Conservation (phyloP, 2,888 invertebrate species). For the Agrochola lychnidis region DNA sequence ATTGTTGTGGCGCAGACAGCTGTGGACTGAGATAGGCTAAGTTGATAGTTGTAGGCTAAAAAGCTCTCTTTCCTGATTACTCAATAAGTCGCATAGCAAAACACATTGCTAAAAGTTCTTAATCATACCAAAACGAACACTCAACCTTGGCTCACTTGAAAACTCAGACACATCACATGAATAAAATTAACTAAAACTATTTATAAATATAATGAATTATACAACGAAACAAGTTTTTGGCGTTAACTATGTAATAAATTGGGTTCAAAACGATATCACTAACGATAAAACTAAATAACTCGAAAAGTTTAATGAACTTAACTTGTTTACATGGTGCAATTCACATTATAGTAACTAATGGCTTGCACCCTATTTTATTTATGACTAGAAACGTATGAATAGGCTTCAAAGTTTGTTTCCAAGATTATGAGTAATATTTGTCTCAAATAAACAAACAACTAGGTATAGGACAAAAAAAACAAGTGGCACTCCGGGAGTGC, state of each 20-base stretch:
- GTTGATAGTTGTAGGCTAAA: too few species aligned
- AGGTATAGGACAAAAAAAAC: too few species aligned
- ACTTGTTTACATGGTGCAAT: constrained; percentile 7
- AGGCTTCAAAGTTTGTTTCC: not conserved
- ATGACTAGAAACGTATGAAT: not conserved
- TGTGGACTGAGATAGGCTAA: too few species aligned
- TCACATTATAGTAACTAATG: not conserved
- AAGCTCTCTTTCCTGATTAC: not conserved
- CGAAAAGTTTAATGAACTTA: constrained; percentile 33
- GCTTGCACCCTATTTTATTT: constrained; percentile 1
- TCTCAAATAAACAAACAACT: not conserved
- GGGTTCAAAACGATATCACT: constrained; percentile 6
- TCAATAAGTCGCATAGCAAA: not conserved
- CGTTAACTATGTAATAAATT: not conserved
- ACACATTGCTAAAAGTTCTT: not conserved
- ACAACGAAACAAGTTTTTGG: constrained; percentile 29
- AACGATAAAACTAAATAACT: constrained; percentile 17
- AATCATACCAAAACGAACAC: not conserved
- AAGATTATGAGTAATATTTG: not conserved
- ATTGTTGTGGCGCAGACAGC: too few species aligned
- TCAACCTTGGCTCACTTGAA: constrained; percentile 31
- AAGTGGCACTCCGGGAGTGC: too few species aligned
- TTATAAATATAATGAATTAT: constrained; percentile 17
- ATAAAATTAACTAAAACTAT: constrained; percentile 39
- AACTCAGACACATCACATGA: constrained; percentile 24